Evolutionary conservation across 2,113 vertebrate species (phyloP).

Genomic region (Pipa parva): DNA sequence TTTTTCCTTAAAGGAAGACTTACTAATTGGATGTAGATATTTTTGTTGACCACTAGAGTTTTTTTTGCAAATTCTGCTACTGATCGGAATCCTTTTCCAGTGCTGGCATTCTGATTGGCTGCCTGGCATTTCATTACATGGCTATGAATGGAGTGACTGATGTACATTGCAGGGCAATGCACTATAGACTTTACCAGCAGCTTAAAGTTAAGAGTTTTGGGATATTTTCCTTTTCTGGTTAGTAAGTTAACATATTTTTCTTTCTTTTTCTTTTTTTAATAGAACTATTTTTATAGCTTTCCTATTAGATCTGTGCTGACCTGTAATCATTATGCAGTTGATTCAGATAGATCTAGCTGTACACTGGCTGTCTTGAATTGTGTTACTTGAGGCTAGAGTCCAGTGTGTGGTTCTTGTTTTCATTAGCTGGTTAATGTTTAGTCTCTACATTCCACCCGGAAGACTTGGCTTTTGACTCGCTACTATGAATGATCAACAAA

Average conservation of each 20-base stretch:
- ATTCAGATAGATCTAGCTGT: slow-evolving; percentile 23
- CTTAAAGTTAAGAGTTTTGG: slow-evolving; percentile 22
- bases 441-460: too few relatives aligned
- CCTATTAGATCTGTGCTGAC: slow-evolving; percentile 11
- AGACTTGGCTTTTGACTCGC: too few relatives aligned
- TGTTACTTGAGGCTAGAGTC: too few relatives aligned
- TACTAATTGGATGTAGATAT: slow-evolving; percentile 54
- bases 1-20: slow-evolving; percentile 49
- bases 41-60: slow-evolving; percentile 50
- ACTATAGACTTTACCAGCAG: slow-evolving; percentile 19
- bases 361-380: slow-evolving; percentile 56
- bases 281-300: slow-evolving; percentile 31
- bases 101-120: too few relatives aligned
- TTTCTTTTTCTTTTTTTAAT: slow-evolving; percentile 24
- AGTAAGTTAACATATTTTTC: slow-evolving; percentile 36
- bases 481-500: too few relatives aligned
- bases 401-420: slow-evolving; percentile 12
- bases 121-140: slow-evolving; percentile 27
- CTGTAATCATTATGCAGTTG: slow-evolving; percentile 32
- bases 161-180: slow-evolving; percentile 39
- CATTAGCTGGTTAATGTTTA: neutral
- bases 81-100: slow-evolving; percentile 17
- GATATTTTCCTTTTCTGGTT: slow-evolving; percentile 27
- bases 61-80: slow-evolving; percentile 6
- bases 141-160: slow-evolving; percentile 8